Evolutionary conservation across 2,797 vertebrate species (phyloP), one percentile per base, ranked within the genome.

Genomic region (Morus bassanus): DNA sequence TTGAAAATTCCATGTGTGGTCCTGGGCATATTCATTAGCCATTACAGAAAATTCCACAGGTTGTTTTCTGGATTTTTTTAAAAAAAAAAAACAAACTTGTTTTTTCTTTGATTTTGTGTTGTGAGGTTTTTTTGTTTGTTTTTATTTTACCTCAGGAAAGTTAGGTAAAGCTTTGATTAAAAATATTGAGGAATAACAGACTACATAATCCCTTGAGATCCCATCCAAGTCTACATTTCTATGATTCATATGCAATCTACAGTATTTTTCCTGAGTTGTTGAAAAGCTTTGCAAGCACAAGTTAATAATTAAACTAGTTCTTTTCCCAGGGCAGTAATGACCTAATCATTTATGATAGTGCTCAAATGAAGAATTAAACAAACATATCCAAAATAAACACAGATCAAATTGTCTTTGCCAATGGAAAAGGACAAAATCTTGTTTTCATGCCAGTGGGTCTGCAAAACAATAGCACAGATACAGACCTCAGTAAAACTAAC

Each of bases 241-340:
- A 12, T 64, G 85, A 85, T 64, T 83, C 57, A 64, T 65, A 30
- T 75, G 57, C 27, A 89, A 83, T 33, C 27, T 64, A 61, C 24
- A 27, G 18, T 33, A 41, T 61, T 78, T 92, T 87, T 91, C 74
- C 56, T 63, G 16, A 78, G 41, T 23, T 78, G 15, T 39, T 84
- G 37, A 81, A 89, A 69, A 81, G 43, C 16, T 93, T 83, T 86
- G 50, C 53, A 89, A 83, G 65, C 37, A 81, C n/a, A 83, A 92
- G 79, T 92, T 93, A 88, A 94, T 91, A 69, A 96, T 93, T 95
- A 91, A 92, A 54, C 75, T 78, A 75, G 46, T 13, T 93, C 9
- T 88, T 74, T 94, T 95, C 94, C 87, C 43, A 65, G 69, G 59
- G 76, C 61, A 96, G 19, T 63, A 91, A 90, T 93, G 92, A 95